Evolutionary conservation across 2,113 vertebrate species (phyloP).

Genomic region (Triplophysa tibetana): DNA sequence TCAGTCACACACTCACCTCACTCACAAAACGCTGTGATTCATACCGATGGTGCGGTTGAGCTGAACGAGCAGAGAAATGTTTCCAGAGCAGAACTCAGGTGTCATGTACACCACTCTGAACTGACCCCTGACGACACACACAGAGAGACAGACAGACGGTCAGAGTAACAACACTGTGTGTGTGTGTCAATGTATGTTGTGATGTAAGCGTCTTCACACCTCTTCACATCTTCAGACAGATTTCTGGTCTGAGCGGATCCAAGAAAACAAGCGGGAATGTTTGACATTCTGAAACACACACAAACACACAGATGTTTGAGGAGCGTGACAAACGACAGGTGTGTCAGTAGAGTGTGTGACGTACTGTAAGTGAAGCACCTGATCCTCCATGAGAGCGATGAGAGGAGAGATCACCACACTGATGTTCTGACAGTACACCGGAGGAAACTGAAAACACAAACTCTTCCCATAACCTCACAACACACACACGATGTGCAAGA

Average conservation of each 20-base stretch:
- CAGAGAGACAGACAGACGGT: background rate
- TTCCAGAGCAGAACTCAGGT: constrained; percentile 82
- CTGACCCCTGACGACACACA: constrained; percentile 66
- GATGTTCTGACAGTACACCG: constrained; percentile 72
- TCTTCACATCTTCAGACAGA: constrained; percentile 67
- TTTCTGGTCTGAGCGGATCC: constrained; percentile 79
- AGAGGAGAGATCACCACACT: constrained; percentile 83
- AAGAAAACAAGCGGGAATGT: constrained; percentile 81
- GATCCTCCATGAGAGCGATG: constrained; percentile 88
- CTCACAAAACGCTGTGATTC: constrained; percentile 43
- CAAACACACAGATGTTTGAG: background rate
- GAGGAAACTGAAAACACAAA: constrained; percentile 86
- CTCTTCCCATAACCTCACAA: constrained; percentile 85
- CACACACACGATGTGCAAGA: background rate
- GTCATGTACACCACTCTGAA: constrained; percentile 85
- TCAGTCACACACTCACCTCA: constrained; percentile 2
- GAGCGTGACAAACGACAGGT: background rate
- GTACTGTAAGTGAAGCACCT: constrained; percentile 82
- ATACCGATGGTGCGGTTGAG: constrained; percentile 74
- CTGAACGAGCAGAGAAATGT: constrained; percentile 70
- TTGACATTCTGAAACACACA: constrained; percentile 77
- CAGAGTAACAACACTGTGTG: background rate
- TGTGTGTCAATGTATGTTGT: background rate
- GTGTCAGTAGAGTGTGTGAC: constrained; percentile 51
- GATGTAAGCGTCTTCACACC: constrained; percentile 58